phyloP scores from a whole-genome alignment of 1,140 invertebrate species.

The Neodiprion lecontei region DNA sequence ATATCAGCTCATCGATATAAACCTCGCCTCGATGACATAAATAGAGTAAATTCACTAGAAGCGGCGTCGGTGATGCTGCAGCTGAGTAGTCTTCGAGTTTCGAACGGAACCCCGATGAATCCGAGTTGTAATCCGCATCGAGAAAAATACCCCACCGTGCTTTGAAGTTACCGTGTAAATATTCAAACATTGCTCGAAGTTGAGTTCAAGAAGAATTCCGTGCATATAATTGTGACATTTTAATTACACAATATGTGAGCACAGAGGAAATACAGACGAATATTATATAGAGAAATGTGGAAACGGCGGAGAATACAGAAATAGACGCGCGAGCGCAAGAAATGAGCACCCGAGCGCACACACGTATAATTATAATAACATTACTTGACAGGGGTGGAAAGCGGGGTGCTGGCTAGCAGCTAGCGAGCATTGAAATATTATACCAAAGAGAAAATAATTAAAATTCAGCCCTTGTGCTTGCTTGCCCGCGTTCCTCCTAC shows the following conservation, averaged over 20 bases:
- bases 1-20: neutral
- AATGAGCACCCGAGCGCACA: conserved; percentile 27
- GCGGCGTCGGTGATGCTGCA: too few species aligned
- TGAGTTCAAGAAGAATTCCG: neutral
- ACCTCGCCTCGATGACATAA: neutral
- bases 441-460: conserved; percentile 64
- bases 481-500: conserved; percentile 35
- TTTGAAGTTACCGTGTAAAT: too few species aligned
- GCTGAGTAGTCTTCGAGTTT: too few species aligned
- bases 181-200: too few species aligned
- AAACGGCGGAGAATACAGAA: conserved; percentile 32
- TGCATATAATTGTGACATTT: conserved; percentile 45
- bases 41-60: neutral
- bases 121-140: too few species aligned
- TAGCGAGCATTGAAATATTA: conserved; percentile 62
- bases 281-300: conserved; percentile 25
- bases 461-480: conserved; percentile 62
- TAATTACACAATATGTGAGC: conserved; percentile 46
- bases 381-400: conserved; percentile 58
- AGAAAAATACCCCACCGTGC: too few species aligned
- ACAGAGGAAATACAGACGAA: conserved; percentile 29
- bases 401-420: conserved; percentile 45
- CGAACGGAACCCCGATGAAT: too few species aligned
- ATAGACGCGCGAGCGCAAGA: conserved; percentile 41
- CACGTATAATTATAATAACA: conserved; percentile 62